A percentile compares a stretch with the other conserved stretches of the same genome.
Conservation (phyloP, 35 echinoderm and acorn worm genomes). For the Lytechinus variegatus region DNA sequence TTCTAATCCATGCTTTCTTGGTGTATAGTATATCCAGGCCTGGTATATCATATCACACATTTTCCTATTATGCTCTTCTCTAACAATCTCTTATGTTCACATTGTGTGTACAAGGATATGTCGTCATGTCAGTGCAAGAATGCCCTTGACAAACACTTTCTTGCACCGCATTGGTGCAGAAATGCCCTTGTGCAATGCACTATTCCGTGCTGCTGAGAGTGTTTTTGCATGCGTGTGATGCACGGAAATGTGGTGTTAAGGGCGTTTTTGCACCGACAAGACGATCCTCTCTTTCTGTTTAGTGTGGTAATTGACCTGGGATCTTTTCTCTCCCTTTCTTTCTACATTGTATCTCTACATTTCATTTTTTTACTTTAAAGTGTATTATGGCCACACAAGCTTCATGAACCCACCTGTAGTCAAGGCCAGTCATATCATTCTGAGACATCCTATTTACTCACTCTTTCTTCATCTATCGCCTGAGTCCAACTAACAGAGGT, state of each 20-base stretch:
- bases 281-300: not conserved
- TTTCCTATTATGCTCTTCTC: not conserved
- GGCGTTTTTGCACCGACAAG: no score
- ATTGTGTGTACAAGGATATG: not conserved
- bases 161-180: no score
- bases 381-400: constrained; percentile 43
- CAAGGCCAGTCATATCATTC: constrained; percentile 25
- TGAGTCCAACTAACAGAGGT: constrained; percentile 32
- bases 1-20: not conserved
- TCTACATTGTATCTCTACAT: not conserved
- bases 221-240: no score
- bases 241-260: no score
- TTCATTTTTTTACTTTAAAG: not conserved
- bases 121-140: not conserved
- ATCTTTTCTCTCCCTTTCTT: not conserved
- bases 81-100: not conserved
- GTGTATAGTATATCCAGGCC: not conserved
- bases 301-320: not conserved
- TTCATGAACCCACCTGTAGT: constrained; percentile 36
- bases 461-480: constrained; percentile 15
- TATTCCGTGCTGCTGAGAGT: no score
- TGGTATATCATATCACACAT: not conserved
- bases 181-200: no score
- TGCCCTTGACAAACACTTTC: not conserved
- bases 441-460: constrained; percentile 26